Base-by-base conservation (phyloP, 2,888 invertebrate species). In the Cosmia pyralina region DNA sequence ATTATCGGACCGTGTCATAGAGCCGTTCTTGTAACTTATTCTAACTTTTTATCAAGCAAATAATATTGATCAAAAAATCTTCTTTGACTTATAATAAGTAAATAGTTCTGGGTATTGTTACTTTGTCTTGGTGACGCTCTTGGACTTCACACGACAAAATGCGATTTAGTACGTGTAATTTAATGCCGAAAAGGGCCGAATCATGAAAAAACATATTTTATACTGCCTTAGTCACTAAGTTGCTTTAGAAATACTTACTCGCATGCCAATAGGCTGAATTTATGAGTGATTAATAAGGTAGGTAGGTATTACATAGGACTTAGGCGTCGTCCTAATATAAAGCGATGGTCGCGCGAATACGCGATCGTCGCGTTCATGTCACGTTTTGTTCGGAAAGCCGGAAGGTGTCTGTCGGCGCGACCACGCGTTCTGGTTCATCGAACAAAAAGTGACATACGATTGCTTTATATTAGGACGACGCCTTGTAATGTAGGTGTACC, bases 1-100 rank as follows among this genome's bases (percentile, higher is more conserved):
- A 86, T 90, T 89, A 91, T 77, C 88, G 86, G 86, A 89, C 90
- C 91, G 91, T 90, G 85, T 85, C 90, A 77, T 79, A 81, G 73
- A 79, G 87, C 82, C 82, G 86, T 83, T 89, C 84, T 88, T 83
- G 84, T 84, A 75, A 83, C 72, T 81, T 79, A 74, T 73, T 77
- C 65, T 72, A 69, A 82, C 78, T 87, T 89, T 88, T 90, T 89
- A 87, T 88, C 84, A 76, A 71, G 69, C 70, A 73, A 82, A 77
- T 85, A 85, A 78, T 79, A 80, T 82, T 87, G 68, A 86, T 83
- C 70, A 58, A 75, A 79, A 83, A 80, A 70, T 81, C 69, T 83
- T 75, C 73, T 77, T 72, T 67, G 34, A 66, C 63, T 67, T 67
- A 66, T 58, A 65, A 55, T 55, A 55, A 8, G 28, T 59, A 78